A percentile compares a stretch with the other conserved stretches of the same genome.
Evolutionary conservation across 1,140 invertebrate species (phyloP).

Genomic region (Atta colombica): DNA sequence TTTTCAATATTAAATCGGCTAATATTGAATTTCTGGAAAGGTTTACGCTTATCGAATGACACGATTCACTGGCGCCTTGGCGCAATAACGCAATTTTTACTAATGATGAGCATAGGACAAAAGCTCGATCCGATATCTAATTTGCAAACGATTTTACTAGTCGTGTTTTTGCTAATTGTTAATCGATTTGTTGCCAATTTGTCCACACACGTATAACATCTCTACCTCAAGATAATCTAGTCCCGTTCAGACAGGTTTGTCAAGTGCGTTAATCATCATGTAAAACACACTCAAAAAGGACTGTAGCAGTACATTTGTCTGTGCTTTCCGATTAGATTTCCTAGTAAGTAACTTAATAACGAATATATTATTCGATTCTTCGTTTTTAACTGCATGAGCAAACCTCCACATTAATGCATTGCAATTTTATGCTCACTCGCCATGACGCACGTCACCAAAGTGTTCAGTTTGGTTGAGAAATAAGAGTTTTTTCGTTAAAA

Average conservation of each 20-base stretch:
- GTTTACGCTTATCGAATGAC: constrained; percentile 22
- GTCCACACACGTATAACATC: not conserved
- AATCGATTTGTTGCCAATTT: constrained; percentile 19
- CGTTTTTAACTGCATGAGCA: constrained; percentile 18
- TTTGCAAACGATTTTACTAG: constrained; percentile 12
- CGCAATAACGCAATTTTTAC: constrained; percentile 35
- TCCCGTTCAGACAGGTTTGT: not conserved
- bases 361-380: not conserved
- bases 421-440: constrained; percentile 45
- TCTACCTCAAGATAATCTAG: not conserved
- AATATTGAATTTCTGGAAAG: too few species aligned
- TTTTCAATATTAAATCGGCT: too few species aligned
- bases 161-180: constrained; percentile 33
- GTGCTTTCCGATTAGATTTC: constrained; percentile 28
- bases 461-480: constrained; percentile 15
- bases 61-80: not conserved
- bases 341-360: constrained; percentile 18
- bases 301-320: not conserved
- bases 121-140: not conserved
- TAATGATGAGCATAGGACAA: not conserved
- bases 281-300: not conserved
- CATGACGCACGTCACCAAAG: constrained; percentile 16
- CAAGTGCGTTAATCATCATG: constrained; percentile 32
- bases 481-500: not conserved
- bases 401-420: constrained; percentile 36